Conservation (phyloP, 2,888 invertebrate species). For the Frankliniella fusca region DNA sequence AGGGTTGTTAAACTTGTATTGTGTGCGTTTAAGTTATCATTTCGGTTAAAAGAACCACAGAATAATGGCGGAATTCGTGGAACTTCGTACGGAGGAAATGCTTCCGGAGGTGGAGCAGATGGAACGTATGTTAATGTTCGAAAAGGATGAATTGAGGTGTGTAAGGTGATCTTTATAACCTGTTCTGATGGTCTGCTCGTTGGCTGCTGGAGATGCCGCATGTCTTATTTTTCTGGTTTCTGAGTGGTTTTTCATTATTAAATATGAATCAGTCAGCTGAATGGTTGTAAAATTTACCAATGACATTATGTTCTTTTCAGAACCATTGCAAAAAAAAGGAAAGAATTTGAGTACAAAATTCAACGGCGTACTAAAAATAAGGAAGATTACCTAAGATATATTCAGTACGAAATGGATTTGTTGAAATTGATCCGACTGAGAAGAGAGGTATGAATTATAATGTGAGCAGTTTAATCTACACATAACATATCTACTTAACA, state of each 20-base stretch:
- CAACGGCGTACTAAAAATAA: conserved; percentile 63
- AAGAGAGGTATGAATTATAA: conserved; percentile 49
- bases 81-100: conserved; percentile 71
- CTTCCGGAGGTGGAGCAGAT: conserved; percentile 77
- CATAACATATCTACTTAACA: conserved; percentile 12
- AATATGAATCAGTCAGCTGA: conserved; percentile 27
- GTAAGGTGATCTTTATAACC: conserved; percentile 34
- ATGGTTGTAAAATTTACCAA: conserved; percentile 26
- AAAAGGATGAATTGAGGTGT: conserved; percentile 66
- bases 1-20: too few relatives aligned
- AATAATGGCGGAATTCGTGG: conserved; percentile 77
- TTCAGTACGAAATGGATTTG: conserved; percentile 65
- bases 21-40: too few relatives aligned
- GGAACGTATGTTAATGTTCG: conserved; percentile 65
- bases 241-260: not conserved
- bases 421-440: conserved; percentile 61
- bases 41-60: too few relatives aligned
- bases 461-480: not conserved
- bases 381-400: conserved; percentile 66
- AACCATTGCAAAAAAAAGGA: conserved; percentile 63
- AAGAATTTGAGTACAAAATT: conserved; percentile 69
- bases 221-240: conserved; percentile 30
- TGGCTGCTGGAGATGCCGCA: not conserved
- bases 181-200: conserved; percentile 23
- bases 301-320: conserved; percentile 47